Evolutionary conservation across 2,888 invertebrate genomes (phyloP), one percentile per base, ranked within the genome.

Genomic region (Drymonia ruficornis): DNA sequence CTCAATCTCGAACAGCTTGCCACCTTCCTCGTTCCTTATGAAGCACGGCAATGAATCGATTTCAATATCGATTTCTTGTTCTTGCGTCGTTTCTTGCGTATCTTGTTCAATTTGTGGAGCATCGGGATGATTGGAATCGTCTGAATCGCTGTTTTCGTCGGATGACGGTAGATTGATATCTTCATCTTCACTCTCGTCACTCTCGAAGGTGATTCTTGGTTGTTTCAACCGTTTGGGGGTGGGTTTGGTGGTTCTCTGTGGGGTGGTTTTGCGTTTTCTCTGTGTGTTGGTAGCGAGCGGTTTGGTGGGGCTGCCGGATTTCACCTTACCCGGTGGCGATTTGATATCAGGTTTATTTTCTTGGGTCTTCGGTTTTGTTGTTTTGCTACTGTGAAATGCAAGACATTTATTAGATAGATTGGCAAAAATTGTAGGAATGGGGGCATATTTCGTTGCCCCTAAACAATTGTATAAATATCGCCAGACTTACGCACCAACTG

Each of bases 1-100:
- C 65, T 83, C 77, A 7, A 81, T 80, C 47, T 81, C 75, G 9
- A 55, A 61, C 0, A 60, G 1, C 4, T 63, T 50, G 0, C 70
- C 72, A 1, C 58, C 49, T 0, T 53, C 23, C 1, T 54, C 19
- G 19, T 16, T 55, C 4, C 28, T 23, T 6, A 61, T 56, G 0
- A 53, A 12, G 8, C 52, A 47, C 0, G 65, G 61, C 19, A 65
- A n/a, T 0, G 42, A n/a, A 8, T 47, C 52, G 2, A 65, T 54
- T 13, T 49, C 15, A 5, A 45, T 40, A 5, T 58, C 49, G 0
- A 60, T 12, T 38, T 56, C 58, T 31, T 60, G 50, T 46, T 56
- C 59, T 3, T 18, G 23, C 15, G 28, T n/a, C 4, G 5, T 3
- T 7, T 31, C 19, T 15, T 28, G 11, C n/a, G 44, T 18, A 49